A percentile compares a stretch with the other conserved stretches of the same genome.
Evolutionary conservation across 1,140 invertebrate genomes (phyloP).

Genomic region (Bicyclus anynana): DNA sequence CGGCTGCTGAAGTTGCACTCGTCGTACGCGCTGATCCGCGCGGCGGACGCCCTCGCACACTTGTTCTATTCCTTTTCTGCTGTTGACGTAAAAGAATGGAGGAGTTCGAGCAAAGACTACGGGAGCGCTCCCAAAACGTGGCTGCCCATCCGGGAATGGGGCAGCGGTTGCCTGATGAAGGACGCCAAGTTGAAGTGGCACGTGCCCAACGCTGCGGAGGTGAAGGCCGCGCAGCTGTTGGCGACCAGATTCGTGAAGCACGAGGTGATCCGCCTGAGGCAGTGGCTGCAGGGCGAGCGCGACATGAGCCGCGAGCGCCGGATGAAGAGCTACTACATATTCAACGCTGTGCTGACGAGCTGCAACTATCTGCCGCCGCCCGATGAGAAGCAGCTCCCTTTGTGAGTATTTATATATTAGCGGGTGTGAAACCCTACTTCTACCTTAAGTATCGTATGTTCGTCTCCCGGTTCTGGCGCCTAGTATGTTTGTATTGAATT

Average conservation of each 20-base stretch:
- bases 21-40: conserved; percentile 79
- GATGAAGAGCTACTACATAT: conserved; percentile 49
- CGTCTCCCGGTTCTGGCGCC: no score
- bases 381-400: conserved; percentile 39
- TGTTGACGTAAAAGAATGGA: conserved; percentile 81
- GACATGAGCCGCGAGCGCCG: conserved; percentile 50
- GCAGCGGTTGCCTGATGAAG: conserved; percentile 81
- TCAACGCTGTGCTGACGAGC: conserved; percentile 44
- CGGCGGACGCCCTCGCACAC: conserved; percentile 69
- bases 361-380: conserved; percentile 49
- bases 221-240: conserved; percentile 80
- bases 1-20: conserved; percentile 81
- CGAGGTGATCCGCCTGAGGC: conserved; percentile 40
- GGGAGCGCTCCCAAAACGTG: conserved; percentile 83
- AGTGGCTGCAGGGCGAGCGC: conserved; percentile 51
- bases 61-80: conserved; percentile 51
- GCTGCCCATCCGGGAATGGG: conserved; percentile 92
- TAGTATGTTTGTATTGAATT: no score
- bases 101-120: conserved; percentile 80
- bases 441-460: no score
- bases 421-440: no score
- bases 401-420: conserved; percentile 45
- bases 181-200: conserved; percentile 87
- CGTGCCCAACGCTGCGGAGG: conserved; percentile 84
- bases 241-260: conserved; percentile 80